These are phyloP conservation scores for Trachelus stipa DNA, from an alignment of 2,888 invertebrate species.

Conservation along the genomic window DNA sequence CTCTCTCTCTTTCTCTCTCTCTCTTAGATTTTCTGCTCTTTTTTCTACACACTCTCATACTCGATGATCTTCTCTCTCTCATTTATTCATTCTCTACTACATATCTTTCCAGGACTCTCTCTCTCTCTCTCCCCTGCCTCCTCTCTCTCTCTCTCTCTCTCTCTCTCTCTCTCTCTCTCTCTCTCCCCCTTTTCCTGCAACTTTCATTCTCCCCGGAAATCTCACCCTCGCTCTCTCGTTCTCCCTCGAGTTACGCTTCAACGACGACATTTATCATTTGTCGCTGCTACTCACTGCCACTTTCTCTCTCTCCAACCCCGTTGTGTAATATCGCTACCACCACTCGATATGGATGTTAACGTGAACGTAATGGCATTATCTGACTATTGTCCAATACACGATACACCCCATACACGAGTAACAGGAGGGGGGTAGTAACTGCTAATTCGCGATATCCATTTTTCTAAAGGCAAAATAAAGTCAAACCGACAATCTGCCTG, in stretches of 20 bases:
- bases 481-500: too few species aligned
- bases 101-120: too few species aligned
- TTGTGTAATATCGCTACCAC: neutral
- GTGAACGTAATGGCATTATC: slow-evolving; percentile 52
- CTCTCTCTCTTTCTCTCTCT: slow-evolving; percentile 39
- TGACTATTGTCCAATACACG: slow-evolving; percentile 22
- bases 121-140: neutral
- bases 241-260: slow-evolving; percentile 36
- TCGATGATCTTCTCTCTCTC: too few species aligned
- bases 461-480: slow-evolving; percentile 3
- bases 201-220: slow-evolving; percentile 10
- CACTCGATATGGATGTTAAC: slow-evolving; percentile 47
- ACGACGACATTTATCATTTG: slow-evolving; percentile 52
- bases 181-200: slow-evolving; percentile 1
- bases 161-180: slow-evolving; percentile 10
- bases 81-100: too few species aligned
- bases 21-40: slow-evolving; percentile 7
- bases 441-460: slow-evolving; percentile 12
- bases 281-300: slow-evolving; percentile 33
- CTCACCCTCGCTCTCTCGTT: slow-evolving; percentile 18
- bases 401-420: neutral
- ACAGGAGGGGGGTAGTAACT: slow-evolving; percentile 5
- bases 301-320: slow-evolving; percentile 7
- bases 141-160: neutral
- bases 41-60: neutral